These are phyloP conservation scores for Tursiops truncatus DNA, from an alignment of 2,113 vertebrate genomes.

Conservation along the genomic window DNA sequence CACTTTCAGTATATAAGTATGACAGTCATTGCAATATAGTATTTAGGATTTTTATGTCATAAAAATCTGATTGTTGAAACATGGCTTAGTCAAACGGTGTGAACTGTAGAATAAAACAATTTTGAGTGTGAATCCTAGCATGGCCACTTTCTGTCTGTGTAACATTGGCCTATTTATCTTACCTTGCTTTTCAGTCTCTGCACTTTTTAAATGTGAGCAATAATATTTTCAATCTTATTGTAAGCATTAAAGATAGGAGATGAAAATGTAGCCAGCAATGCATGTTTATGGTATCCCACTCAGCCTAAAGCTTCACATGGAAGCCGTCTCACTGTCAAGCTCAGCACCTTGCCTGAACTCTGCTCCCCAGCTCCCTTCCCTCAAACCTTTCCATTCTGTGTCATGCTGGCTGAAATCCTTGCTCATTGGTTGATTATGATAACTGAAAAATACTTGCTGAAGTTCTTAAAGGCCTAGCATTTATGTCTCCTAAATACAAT, in stretches of 20 bases:
- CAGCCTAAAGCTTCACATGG: not conserved
- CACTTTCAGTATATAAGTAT: not conserved
- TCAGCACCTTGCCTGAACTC: not conserved
- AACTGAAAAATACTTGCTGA: not conserved
- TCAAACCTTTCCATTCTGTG: not conserved
- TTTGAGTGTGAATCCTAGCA: not conserved
- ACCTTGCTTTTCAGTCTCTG: not conserved
- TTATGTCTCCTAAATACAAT: not conserved
- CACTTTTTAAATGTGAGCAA: not conserved
- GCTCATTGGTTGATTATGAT: not conserved
- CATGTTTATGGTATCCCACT: not conserved
- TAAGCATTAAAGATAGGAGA: not conserved
- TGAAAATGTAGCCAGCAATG: not conserved
- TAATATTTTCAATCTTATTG: not conserved
- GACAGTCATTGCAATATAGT: not conserved
- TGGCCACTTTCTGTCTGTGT: not conserved
- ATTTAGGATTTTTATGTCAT: not conserved
- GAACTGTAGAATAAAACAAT: not conserved
- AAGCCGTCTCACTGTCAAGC: not conserved
- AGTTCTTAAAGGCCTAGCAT: not conserved
- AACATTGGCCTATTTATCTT: not conserved
- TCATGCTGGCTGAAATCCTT: not conserved
- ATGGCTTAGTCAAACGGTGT: not conserved
- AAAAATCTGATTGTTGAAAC: constrained; percentile 38
- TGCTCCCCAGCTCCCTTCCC: not conserved